These are phyloP conservation scores for Olivierus martensii DNA, from an alignment of 1,140 invertebrate genomes.

Conservation along the genomic window DNA sequence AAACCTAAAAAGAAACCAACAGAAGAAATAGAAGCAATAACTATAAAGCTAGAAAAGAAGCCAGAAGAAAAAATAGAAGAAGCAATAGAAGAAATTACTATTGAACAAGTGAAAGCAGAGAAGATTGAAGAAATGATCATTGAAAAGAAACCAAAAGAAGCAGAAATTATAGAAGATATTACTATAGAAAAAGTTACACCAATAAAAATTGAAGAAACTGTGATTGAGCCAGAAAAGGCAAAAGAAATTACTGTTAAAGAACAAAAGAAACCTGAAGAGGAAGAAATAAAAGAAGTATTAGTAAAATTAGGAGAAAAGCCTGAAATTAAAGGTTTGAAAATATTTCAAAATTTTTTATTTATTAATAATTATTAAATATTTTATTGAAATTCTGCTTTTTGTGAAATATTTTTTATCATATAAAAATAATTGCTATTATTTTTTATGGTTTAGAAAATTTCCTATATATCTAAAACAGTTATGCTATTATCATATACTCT, in stretches of 20 bases:
- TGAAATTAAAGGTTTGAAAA: no score
- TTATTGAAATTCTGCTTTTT: no score
- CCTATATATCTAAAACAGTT: no score
- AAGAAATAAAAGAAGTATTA: constrained; percentile 16
- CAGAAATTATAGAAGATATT: background rate
- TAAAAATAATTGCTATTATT: no score
- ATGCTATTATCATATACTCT: no score
- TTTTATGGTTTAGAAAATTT: no score
- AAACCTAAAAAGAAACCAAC: constrained; percentile 5
- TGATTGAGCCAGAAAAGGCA: constrained; percentile 9
- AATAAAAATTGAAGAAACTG: constrained; percentile 10
- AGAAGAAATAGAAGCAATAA: constrained; percentile 8
- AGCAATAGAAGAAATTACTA: constrained; percentile 1
- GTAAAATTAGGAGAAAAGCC: no score
- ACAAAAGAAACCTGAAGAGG: constrained; percentile 20
- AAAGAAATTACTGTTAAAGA: constrained; percentile 4
- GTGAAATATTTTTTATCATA: no score
- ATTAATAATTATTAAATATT: no score
- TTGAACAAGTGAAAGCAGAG: constrained; percentile 13
- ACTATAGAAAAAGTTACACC: constrained; percentile 6
- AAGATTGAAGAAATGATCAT: constrained; percentile 29
- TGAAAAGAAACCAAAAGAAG: constrained; percentile 12
- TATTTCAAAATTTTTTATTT: no score
- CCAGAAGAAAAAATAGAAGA: constrained; percentile 15
- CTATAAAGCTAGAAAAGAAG: constrained; percentile 15